Evolutionary conservation across 1,140 invertebrate species (phyloP), one percentile per base, ranked within the genome.

Genomic region (Heliconius nattereri): DNA sequence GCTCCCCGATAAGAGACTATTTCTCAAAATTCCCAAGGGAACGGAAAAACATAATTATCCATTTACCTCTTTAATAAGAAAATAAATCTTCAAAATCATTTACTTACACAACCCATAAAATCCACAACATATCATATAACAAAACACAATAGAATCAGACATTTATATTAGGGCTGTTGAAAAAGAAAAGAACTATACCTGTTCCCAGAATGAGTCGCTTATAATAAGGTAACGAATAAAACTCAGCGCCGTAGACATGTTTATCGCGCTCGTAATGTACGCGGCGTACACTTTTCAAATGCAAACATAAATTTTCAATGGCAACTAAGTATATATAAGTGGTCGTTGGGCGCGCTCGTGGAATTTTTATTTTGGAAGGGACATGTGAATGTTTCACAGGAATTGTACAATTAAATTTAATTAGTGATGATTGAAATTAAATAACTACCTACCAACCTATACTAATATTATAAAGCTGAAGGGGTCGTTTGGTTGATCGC

Each of bases 171-270:
- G 19, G 26, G 60, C 26, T 23, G 60, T 66, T 66, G 60, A 66
- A 66, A 66, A 29, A 66, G 11, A 60, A 45, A 45, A 16, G 13
- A 29, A 26, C 60, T 26, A 66, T 66, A 29, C 23, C 11, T 66
- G 23, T 72, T 72, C 71, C 16, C 71, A 72, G 71, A 72, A 72
- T 23, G 29, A 72, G 32, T 79, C 37, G 49, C 66, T 79, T 57
- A 75, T 79, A 71, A 79, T 79, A 79, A 75, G 66, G 26, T 71
- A 71, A 52, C 78, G 73, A 70, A 54, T 72, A 79, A 40, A 60
- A 72, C 26, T 76, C 45, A 75, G 32, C 19, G 26, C 26, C n/a
- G 40, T 70, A 78, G 71, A 72, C 71, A 72, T 72, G 71, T 72
- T 72, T 72, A 72, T 72, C 71, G 71, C 71, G 71, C 71, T 72